Base-by-base conservation (phyloP, 2,888 invertebrate species). In the Hyppa rectilinea region DNA sequence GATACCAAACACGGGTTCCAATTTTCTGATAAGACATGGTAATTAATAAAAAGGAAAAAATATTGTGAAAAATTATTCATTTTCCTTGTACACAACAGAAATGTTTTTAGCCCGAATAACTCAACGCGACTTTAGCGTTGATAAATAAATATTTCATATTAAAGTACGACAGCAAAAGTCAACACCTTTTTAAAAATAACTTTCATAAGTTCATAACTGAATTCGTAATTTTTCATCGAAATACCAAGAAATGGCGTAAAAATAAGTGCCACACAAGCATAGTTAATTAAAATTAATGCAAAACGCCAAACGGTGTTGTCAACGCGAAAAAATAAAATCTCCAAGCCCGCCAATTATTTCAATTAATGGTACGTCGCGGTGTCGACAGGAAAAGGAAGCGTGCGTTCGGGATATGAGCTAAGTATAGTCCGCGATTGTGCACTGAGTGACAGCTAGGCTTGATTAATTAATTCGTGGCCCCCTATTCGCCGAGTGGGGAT, bases 321-420 rank as follows among this genome's bases (percentile, higher is more conserved):
- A 92, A 85, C 92, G 90, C 89, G 86, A 92, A 94, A 93, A 92
- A 93, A 92, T 89, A 92, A 91, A 91, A 85, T 84, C 89, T 87
- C 80, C 84, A 89, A 88, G 87, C 87, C 90, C 92, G 94, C 94
- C 95, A 95, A 95, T 95, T 95, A 95, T 93, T 92, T 93, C 95
- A 94, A 94, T 95, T 94, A 95, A 95, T 94, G 93, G 85, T 92
- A 93, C 92, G 93, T 92, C 91, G 87, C 89, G 86, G 89, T 86
- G 93, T 88, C 88, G 93, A 93, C 95, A 94, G 95, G 95, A 95
- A 95, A 92, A 92, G 95, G 95, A 95, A 95, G 89, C 92, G 86
- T 86, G 80, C 85, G 87, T 87, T 82, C 86, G 88, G 85, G 84
- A 85, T 87, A 83, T 81, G 85, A 84, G 90, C 93, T 92, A 93